phyloP scores from a whole-genome alignment of 23 tunicate genomes.

The Diplosoma virens region DNA sequence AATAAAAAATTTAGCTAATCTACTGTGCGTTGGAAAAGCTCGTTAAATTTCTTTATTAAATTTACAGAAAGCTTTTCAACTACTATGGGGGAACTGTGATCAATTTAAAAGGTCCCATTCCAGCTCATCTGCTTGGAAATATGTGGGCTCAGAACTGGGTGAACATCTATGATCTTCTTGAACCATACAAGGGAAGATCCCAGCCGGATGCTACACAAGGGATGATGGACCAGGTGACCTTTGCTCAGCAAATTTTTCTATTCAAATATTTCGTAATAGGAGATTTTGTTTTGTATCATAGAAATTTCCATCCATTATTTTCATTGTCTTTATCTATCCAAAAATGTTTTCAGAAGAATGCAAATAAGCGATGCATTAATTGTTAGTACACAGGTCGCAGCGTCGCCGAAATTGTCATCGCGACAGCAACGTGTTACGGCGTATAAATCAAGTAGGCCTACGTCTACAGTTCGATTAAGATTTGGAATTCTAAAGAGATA shows the following conservation, averaged over 20 bases:
- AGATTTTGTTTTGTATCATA: too few relatives aligned
- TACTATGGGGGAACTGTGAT: constrained; percentile 67
- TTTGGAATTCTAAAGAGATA: too few relatives aligned
- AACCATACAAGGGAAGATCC: constrained; percentile 65
- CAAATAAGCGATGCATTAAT: background rate
- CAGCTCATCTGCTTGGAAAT: constrained; percentile 92
- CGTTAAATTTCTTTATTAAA: too few relatives aligned
- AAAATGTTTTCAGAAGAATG: background rate
- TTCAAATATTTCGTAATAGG: too few relatives aligned
- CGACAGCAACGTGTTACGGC: too few relatives aligned
- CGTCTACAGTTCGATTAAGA: too few relatives aligned
- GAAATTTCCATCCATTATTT: background rate
- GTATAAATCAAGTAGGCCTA: too few relatives aligned
- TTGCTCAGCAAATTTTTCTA: too few relatives aligned
- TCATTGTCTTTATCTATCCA: background rate
- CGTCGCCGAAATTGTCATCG: too few relatives aligned
- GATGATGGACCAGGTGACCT: constrained; percentile 54
- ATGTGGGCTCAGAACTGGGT: constrained; percentile 99
- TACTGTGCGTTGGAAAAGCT: too few relatives aligned
- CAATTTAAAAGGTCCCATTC: constrained; percentile 84
- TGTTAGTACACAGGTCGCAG: too few relatives aligned
- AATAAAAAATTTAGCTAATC: too few relatives aligned
- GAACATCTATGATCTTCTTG: constrained; percentile 70
- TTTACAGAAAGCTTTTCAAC: constrained; percentile 63
- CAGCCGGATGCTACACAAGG: constrained; percentile 92